Evolutionary conservation across 92 coral and sea anemone species (phyloP).

Genomic region (Epizoanthus stellaris): DNA sequence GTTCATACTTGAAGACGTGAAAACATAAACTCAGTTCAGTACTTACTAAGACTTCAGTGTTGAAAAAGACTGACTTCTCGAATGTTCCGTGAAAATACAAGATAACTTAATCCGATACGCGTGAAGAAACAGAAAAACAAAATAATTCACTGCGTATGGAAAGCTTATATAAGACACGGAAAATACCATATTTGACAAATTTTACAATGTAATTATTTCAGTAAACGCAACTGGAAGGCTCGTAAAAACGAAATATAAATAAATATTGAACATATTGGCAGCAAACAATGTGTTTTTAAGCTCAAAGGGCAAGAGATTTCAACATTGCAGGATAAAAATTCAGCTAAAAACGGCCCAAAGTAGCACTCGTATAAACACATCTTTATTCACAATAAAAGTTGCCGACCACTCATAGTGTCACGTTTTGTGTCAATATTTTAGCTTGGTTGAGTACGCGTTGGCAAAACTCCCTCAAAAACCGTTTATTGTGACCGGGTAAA

Average conservation of each 20-base stretch:
- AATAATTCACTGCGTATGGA: neutral
- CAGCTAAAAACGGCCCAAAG: slow-evolving; percentile 4
- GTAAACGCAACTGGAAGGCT: neutral
- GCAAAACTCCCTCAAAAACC: slow-evolving; percentile 11
- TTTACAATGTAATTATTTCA: slow-evolving; percentile 1
- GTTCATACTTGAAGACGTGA: slow-evolving; percentile 1
- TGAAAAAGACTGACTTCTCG: neutral
- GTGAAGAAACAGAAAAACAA: slow-evolving; percentile 14
- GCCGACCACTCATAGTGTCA: slow-evolving; percentile 26
- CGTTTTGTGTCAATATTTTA: slow-evolving; percentile 42
- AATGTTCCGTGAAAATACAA: neutral
- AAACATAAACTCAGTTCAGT: neutral
- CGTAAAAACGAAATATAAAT: neutral
- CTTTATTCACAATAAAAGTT: slow-evolving; percentile 20
- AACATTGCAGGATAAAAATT: neutral
- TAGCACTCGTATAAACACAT: neutral
- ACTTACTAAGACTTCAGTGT: neutral
- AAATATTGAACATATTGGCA: neutral
- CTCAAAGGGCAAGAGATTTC: neutral
- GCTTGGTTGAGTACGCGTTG: slow-evolving; percentile 21
- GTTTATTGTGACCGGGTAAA: neutral
- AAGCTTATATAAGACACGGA: slow-evolving; percentile 7
- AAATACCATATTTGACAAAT: slow-evolving; percentile 25
- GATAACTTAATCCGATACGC: slow-evolving; percentile 20
- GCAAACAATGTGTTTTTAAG: neutral